Evolutionary conservation across 2,888 invertebrate species (phyloP).

Genomic region (Nemoura dubitans): DNA sequence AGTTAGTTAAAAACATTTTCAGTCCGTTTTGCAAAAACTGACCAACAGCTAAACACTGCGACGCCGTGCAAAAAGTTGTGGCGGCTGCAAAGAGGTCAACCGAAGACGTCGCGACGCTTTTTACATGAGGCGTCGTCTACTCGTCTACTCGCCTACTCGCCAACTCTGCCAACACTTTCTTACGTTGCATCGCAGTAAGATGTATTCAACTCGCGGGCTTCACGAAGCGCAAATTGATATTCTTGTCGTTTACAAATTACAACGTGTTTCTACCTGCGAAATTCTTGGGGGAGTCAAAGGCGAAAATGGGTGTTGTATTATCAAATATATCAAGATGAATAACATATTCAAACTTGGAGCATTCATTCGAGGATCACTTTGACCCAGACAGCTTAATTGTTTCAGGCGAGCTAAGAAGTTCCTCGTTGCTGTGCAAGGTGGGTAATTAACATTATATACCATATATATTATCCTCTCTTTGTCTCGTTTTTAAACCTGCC

Average conservation of each 20-base stretch:
- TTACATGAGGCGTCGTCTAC: background rate
- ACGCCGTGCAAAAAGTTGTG: background rate
- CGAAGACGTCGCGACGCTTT: background rate
- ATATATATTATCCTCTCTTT: background rate
- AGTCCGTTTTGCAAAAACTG: background rate
- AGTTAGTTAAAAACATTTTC: constrained; percentile 1
- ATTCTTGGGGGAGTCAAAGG: background rate
- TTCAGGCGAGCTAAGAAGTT: background rate
- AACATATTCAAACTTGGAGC: background rate
- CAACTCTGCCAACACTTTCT: background rate
- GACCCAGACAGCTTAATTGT: constrained; percentile 7
- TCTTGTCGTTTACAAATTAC: background rate
- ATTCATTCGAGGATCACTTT: background rate
- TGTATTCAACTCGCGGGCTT: background rate
- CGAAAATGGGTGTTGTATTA: background rate
- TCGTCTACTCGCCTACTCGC: no score
- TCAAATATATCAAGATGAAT: background rate
- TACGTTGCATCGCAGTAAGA: background rate
- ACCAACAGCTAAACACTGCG: background rate
- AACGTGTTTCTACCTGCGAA: background rate
- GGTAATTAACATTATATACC: background rate
- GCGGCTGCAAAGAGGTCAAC: background rate
- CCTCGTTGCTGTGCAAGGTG: background rate
- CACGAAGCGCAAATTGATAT: background rate
- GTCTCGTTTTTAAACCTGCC: background rate